These are phyloP conservation scores for Phortica magna DNA, from an alignment of 2,888 invertebrate species.

Conservation along the genomic window DNA sequence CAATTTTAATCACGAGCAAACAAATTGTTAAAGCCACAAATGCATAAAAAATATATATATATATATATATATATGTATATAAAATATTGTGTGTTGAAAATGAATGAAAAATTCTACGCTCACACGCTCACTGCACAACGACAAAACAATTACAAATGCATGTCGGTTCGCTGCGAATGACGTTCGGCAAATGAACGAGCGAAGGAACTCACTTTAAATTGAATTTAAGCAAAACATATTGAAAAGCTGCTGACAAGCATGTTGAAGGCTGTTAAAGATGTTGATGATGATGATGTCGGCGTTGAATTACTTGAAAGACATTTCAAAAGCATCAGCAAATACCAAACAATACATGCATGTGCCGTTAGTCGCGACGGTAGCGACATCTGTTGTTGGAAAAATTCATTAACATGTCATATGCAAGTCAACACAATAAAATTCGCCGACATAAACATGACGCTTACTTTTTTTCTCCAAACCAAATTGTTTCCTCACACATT, in stretches of 20 bases:
- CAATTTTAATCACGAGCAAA: constrained; percentile 30
- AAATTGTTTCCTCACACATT: neutral
- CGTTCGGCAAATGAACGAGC: no score
- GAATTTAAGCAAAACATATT: no score
- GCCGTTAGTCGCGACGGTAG: neutral
- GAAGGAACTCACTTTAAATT: no score
- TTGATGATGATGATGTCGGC: constrained; percentile 39
- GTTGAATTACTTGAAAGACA: constrained; percentile 56
- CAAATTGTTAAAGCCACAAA: constrained; percentile 20
- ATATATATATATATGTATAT: neutral
- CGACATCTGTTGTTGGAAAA: constrained; percentile 41
- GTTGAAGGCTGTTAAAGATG: neutral
- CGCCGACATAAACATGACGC: constrained; percentile 63
- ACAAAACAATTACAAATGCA: no score
- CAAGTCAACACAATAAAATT: constrained; percentile 68
- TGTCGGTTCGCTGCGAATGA: no score
- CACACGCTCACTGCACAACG: no score
- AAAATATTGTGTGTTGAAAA: neutral
- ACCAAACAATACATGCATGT: neutral
- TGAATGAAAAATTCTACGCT: no score
- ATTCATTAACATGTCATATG: constrained; percentile 71
- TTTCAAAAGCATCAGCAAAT: constrained; percentile 39
- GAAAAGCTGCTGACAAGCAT: no score
- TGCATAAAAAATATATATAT: neutral
- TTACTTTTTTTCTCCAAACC: neutral